These are phyloP conservation scores for Cryptoprocta ferox DNA, from an alignment of 2,797 vertebrate genomes.

Conservation along the genomic window DNA sequence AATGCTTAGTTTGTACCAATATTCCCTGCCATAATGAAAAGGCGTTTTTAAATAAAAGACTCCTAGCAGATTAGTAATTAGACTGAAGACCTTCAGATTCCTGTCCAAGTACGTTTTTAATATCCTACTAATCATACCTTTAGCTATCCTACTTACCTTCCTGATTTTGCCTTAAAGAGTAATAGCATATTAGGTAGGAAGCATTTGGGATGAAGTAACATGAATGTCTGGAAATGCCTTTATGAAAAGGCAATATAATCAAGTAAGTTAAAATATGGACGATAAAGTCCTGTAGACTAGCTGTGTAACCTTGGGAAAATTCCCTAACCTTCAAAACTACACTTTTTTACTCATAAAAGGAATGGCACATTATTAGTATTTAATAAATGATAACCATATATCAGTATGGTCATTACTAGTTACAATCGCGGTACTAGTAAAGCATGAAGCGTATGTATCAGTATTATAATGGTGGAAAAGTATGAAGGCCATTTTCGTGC, in stretches of 20 bases:
- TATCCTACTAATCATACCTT: background rate
- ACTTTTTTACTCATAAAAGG: background rate
- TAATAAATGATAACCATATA: background rate
- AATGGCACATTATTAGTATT: background rate
- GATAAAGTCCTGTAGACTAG: background rate
- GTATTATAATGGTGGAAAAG: background rate
- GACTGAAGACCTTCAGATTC: background rate
- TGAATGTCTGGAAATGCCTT: constrained; percentile 5
- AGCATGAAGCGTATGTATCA: background rate
- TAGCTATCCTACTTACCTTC: background rate
- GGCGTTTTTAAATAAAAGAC: background rate
- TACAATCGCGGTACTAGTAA: background rate
- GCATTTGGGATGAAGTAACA: background rate
- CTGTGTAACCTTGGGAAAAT: background rate
- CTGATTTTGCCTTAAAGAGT: too few relatives aligned
- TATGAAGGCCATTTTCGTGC: constrained; percentile 21
- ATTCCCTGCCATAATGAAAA: background rate
- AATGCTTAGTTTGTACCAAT: constrained; percentile 31
- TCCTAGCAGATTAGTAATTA: background rate
- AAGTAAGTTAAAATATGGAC: background rate
- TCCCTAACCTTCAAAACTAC: background rate
- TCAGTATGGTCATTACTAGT: background rate
- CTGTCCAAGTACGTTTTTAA: background rate
- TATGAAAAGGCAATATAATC: background rate
- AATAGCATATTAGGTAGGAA: background rate